Base-by-base conservation (phyloP, 2,888 invertebrate genomes). In the Callyntrura sp. region DNA sequence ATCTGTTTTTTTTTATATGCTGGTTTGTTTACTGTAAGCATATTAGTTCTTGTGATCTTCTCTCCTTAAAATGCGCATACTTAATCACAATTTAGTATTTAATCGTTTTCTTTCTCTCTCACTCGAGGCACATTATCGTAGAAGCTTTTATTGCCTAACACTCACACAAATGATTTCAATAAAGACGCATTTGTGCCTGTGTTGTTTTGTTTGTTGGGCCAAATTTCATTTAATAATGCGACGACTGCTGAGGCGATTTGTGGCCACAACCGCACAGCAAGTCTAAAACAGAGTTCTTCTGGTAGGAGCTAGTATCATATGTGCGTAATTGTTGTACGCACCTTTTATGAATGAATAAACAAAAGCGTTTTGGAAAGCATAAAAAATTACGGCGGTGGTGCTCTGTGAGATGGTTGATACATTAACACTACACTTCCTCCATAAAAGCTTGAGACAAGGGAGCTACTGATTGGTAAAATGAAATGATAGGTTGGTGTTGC, bases 401-500 rank as follows among this genome's bases (percentile, higher is more conserved):
- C n/a, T n/a, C n/a, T n/a, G n/a, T n/a, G n/a, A n/a, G n/a, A n/a
- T n/a, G n/a, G n/a, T 35, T 68, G 68, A 35, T 68, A 14, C 35
- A 68, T 28, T 68, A 68, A 48, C 73, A 1, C 45, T 35, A 6
- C n/a, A n/a, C 48, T 48, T 76, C 73, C 48, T 76, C 51, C 68
- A 68, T 68, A 68, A 68, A 68, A 14, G 68, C 35, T 35, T 48
- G 20, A 48, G 12, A 76, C 48, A 25, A 48, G 35, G 35, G 35
- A 48, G 73, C 73, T 48, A 45, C 73, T 76, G 73, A 76, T 76
- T 76, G 73, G 73, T 76, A 23, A 76, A 23, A 76, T 4, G 20
- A 68, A 68, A 35, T 68, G 68, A 68, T 68, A 68, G 68, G 68
- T 68, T 48, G 73, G 45, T 48, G 68, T 35, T 68, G 73, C 51